Base-by-base conservation (phyloP, 2,797 vertebrate species). In the Mastacembelus armatus region DNA sequence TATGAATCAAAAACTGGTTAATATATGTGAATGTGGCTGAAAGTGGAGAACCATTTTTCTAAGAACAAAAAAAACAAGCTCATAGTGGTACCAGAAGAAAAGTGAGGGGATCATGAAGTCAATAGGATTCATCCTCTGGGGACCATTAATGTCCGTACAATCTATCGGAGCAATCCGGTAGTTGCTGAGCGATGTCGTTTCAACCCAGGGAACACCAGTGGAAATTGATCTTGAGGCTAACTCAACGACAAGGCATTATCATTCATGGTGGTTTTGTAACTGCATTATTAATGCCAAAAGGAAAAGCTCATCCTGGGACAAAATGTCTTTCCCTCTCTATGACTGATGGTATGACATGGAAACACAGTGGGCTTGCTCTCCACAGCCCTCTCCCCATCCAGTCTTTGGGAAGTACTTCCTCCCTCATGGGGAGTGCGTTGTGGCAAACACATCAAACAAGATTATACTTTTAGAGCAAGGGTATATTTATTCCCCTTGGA, bases 401-500 rank as follows among this genome's bases (percentile, higher is more conserved):
- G 62, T 77, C 66, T 71, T 55, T 29, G 60, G 78, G 73, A 85
- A 76, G 63, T 44, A 85, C 82, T 84, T 78, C 74, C 80, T 70
- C 70, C 81, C 81, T 80, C 69, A 42, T 71, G 57, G 58, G 63
- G 64, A 67, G 69, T 68, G 74, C 66, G 9, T 69, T 59, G 77
- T 77, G 83, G 87, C 82, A 80, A 85, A 85, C 77, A 85, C 79
- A 86, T 88, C 81, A 87, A 84, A 88, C 72, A 71, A 85, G 81
- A 88, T 92, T 91, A 88, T 83, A 77, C 87, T 79, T 88, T 85
- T 71, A 81, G 86, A 74, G 74, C 81, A 77, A 84, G 84, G 86
- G 87, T 90, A 85, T 91, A 91, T 92, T 93, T 92, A 93, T 84
- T 78, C 80, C 76, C 78, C 74, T 70, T 32, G 16, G 79, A 83